Base-by-base conservation (phyloP, 1,140 invertebrate genomes). In the Heliothis subflexa region DNA sequence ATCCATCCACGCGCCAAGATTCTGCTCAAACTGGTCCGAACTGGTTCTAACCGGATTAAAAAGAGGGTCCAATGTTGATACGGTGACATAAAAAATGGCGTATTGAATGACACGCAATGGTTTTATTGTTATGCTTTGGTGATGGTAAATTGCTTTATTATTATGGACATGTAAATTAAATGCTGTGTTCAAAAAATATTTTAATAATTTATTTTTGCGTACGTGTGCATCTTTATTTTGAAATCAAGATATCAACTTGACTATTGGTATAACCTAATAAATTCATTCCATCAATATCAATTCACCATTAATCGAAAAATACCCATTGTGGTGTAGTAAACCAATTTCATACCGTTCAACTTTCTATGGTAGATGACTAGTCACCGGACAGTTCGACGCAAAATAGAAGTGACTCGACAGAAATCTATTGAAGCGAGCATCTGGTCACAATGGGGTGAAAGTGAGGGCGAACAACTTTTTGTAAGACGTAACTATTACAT, bases 41-140 rank as follows among this genome's bases (percentile, higher is more conserved):
- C 78, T 57, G 72, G 78, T 73, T 81, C 80, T 49, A 13, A 72
- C 57, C 72, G 54, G 80, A 76, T 81, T 72, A 54, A 52, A 68
- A 33, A 59, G 50, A 52, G 79, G 78, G 64, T 76, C 55, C 71
- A 18, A 49, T 73, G 25, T 18, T 71, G 54, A 40, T 14, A 62
- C 16, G 59, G 40, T 64, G 64, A 49, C 45, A 49, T 66, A 50
- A 45, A 62, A 68, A 50, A 73, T 59, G 50, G 55, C 33, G 55
- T 7, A 47, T 73, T 57, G 54, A 55, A 59, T 73, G 71, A 61
- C 47, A 25, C 25, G 71, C n/a, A 49, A 73, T 25, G 33, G 40
- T 73, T 59, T 59, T 45, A 59, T 73, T 40, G 54, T 55, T n/a
- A 57, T 47, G 54, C 18, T 73, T 18, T 14, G 33, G 33, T 45